Base-by-base conservation (phyloP, 92 coral and sea anemone genomes). In the Porites evermanni region DNA sequence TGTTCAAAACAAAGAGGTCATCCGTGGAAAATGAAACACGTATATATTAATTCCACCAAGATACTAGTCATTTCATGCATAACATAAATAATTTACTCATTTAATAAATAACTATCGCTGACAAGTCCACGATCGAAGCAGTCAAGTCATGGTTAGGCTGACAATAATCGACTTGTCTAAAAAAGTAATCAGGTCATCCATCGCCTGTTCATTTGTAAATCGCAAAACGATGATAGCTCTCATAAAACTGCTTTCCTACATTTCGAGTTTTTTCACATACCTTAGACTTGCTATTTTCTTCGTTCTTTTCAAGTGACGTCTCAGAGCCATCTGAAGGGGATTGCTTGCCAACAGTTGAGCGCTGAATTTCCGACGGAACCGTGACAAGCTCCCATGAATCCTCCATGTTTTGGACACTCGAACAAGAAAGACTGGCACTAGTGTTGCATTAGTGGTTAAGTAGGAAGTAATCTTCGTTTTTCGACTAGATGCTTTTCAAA, bases 291-390 rank as follows among this genome's bases (percentile, higher is more conserved):
- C 17, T 83, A 47, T 52, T 83, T 6, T 52, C 87, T 8, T 74
- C 87, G 19, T 61, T 73, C 64, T 74, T 83, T 64, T 83, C 87
- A 51, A 14, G 44, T 14, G 64, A 16, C n/a, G 64, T 7, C 51
- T 83, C 87, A 73, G 80, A 68, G 32, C 61, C 52, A 51, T 71
- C 88, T 23, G 87, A 56, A 53, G 73, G 6, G 4, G 63, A 63
- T 52, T 71, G 77, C 77, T 64, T 81, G 1, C 63, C 67, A 53
- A 44, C 24, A 3, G 87, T 64, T 4, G 95, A 92, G 77, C 77
- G 93, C 53, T 89, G 81, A 78, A 92, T 92, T 58, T 92, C 95
- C 17, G 95, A 71, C 53, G 95, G 95, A 24, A 90, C 88, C n/a
- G 85, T 58, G 1, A 92, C 91, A 20, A 86, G 75, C 82, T 92